Evolutionary conservation across 2,797 vertebrate genomes (phyloP).

Genomic region (Pseudotriccus pelzelni): DNA sequence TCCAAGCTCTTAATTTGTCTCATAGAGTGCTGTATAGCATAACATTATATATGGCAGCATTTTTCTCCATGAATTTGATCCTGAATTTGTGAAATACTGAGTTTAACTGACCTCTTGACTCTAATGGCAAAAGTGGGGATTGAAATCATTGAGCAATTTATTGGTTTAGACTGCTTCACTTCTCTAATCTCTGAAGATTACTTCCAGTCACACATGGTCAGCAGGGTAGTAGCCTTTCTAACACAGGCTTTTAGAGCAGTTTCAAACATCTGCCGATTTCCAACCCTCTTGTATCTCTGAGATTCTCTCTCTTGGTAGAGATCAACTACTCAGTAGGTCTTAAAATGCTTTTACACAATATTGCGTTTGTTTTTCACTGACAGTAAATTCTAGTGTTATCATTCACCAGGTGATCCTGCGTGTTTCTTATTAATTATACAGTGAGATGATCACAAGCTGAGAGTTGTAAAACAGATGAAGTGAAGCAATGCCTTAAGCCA

Average conservation of each 20-base stretch:
- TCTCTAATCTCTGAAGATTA: constrained; percentile 44
- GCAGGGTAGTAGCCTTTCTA: constrained; percentile 12
- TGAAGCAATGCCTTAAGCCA: background rate
- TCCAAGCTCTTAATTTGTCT: background rate
- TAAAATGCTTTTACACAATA: background rate
- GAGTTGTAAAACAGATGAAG: background rate
- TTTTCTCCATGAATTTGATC: background rate
- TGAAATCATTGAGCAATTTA: constrained; percentile 18
- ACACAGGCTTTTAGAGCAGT: background rate
- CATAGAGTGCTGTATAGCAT: background rate
- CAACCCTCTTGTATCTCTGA: background rate
- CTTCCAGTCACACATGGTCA: constrained; percentile 30
- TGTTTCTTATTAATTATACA: background rate
- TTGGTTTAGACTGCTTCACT: constrained; percentile 33
- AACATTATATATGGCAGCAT: background rate
- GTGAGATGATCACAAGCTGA: constrained; percentile 1
- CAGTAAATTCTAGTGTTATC: background rate
- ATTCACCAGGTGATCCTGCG: background rate
- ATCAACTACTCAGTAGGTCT: background rate
- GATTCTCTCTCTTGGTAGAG: background rate
- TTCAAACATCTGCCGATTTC: constrained; percentile 2
- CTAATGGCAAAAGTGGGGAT: background rate
- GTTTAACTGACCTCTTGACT: constrained; percentile 10
- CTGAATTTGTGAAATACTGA: background rate
- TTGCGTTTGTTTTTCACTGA: background rate